Base-by-base conservation (phyloP, 1,140 invertebrate genomes). In the Bombus ignitus region DNA sequence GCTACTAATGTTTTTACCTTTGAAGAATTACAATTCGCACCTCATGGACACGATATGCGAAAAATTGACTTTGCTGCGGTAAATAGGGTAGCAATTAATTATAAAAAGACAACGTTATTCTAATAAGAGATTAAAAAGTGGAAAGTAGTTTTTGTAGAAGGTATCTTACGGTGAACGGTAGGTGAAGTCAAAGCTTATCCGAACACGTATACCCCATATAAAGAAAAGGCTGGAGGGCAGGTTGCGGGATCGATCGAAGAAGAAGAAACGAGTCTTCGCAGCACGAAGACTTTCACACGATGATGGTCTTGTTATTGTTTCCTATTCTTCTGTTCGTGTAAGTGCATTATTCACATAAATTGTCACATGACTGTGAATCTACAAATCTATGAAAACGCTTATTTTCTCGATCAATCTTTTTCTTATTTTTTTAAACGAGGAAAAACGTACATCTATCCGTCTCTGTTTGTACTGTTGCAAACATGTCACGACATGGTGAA, bases 281-380 rank as follows among this genome's bases (percentile, higher is more conserved):
- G 12, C 44, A 65, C 1, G 57, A 62, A 80, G 75, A 89, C 88
- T 89, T 89, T 89, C 88, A 89, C 88, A 85, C 47, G 53, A 37
- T 80, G 39, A 35, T 35, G 87, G 74, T 89, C 84, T 76, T 71
- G 59, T 12, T 71, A 44, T 25, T 28, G 42, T 79, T 88, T 80
- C 15, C 59, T 81, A 87, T 83, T 80, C 79, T 77, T 65, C 37
- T 66, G 37, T 32, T 47, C 32, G 28, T 39, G 35, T 53, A 53
- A 53, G 18, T 73, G 15, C 5, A 28, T 9, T 72, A 13, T 72
- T 37, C 22, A 25, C 35, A 32, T 39, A 47, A 65, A 86, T 32
- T 28, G 18, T 42, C 35, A 70, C 3, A 25, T 28, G 1, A n/a
- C 39, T 3, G 5, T 22, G 32, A 12, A 44, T 76, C 37, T 65